Percentiles rank a stretch among this genome's conserved stretches.
Evolutionary conservation across 2,113 vertebrate genomes (phyloP).

Genomic region (Picathartes gymnocephalus): DNA sequence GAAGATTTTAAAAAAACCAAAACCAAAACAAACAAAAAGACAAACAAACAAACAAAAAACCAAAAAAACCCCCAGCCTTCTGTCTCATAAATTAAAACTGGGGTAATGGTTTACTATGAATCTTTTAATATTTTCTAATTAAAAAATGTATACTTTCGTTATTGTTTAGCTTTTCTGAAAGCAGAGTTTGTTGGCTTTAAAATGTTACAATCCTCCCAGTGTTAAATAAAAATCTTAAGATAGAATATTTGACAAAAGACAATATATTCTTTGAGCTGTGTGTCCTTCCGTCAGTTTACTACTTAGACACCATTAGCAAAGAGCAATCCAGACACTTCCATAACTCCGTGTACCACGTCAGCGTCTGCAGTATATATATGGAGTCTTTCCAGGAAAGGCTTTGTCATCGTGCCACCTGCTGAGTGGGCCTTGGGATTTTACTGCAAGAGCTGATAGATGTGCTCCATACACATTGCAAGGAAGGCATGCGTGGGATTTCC

Average conservation of each 20-base stretch:
- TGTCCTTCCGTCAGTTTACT: not conserved
- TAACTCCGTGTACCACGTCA: not conserved
- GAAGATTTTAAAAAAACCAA: not conserved
- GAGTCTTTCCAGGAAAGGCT: not conserved
- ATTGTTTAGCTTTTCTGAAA: not conserved
- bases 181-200: not conserved
- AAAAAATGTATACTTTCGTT: not conserved
- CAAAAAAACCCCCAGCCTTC: not conserved
- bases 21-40: too few species aligned
- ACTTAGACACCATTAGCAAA: not conserved
- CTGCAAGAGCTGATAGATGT: too few species aligned
- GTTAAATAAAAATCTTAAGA: not conserved
- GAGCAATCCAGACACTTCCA: not conserved
- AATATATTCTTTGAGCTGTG: not conserved
- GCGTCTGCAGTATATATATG: not conserved
- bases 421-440: not conserved
- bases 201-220: not conserved
- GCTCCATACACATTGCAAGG: not conserved
- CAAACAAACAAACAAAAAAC: not conserved
- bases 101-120: not conserved
- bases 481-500: not conserved
- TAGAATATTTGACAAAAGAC: not conserved
- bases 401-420: not conserved
- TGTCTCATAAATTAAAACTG: not conserved
- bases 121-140: not conserved